Evolutionary conservation across 2,797 vertebrate species (phyloP).

Genomic region (Sitta carolinensis): DNA sequence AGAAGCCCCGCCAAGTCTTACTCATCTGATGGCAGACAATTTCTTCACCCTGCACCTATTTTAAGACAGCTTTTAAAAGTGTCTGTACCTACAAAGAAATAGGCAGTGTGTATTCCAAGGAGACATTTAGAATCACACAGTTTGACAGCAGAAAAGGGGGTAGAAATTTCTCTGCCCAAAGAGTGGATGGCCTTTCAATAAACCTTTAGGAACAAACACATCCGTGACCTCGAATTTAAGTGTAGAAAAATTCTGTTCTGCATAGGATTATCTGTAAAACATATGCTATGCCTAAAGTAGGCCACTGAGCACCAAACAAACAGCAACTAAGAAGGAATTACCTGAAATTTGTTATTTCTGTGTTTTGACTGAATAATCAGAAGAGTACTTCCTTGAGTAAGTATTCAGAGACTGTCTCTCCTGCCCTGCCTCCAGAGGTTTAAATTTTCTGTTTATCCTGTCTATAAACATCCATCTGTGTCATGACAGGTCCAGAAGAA

Average conservation of each 20-base stretch:
- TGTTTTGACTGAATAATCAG: background rate
- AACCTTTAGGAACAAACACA: background rate
- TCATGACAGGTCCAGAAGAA: background rate
- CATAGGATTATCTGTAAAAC: background rate
- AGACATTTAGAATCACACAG: background rate
- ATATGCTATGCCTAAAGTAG: background rate
- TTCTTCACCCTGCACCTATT: conserved; percentile 29
- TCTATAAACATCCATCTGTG: background rate
- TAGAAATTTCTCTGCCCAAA: background rate
- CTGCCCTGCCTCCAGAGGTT: background rate
- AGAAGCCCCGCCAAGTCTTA: conserved; percentile 34
- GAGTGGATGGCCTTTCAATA: background rate
- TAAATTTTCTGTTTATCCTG: background rate
- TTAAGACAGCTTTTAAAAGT: conserved; percentile 45
- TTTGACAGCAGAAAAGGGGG: background rate
- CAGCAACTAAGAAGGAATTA: background rate
- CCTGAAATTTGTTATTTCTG: background rate
- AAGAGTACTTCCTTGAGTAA: background rate
- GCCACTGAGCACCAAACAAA: background rate
- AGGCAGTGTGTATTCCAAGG: background rate
- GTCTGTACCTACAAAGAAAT: conserved; percentile 13
- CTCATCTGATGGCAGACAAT: conserved; percentile 43
- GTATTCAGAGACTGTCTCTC: background rate
- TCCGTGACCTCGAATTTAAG: background rate
- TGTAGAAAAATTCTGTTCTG: background rate